Conservation (phyloP, 2,888 invertebrate genomes). For the Drosophila koepferae region DNA sequence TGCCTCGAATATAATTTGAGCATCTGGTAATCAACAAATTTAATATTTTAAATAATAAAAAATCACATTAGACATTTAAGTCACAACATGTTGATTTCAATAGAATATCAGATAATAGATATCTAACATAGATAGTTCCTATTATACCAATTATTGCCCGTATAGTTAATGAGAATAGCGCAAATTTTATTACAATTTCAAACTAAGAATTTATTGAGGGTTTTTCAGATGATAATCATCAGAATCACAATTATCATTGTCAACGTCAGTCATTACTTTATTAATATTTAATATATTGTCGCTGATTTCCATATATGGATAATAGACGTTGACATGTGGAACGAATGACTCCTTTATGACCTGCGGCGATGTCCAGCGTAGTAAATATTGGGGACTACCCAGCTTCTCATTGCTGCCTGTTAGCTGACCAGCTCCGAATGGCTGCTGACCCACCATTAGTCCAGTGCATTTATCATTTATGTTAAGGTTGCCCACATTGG, state of each 20-base stretch:
- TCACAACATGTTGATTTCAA: conserved; percentile 15
- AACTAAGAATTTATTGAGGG: background rate
- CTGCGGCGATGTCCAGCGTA: conserved; percentile 96
- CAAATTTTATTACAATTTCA: background rate
- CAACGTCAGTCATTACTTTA: background rate
- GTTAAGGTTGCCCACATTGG: conserved; percentile 98
- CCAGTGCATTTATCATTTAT: conserved; percentile 99
- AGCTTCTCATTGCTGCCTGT: conserved; percentile 99
- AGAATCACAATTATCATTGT: background rate
- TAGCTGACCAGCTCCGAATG: conserved; percentile 97
- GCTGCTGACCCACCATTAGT: conserved; percentile 98
- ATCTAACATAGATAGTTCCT: background rate
- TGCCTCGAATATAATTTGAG: conserved; percentile 28
- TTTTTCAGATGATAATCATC: background rate
- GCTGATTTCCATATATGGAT: conserved; percentile 65
- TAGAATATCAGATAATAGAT: background rate
- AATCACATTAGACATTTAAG: conserved; percentile 12
- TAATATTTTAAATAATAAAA: background rate
- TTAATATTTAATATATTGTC: background rate
- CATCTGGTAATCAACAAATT: conserved; percentile 23
- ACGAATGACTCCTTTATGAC: conserved; percentile 96
- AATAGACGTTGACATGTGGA: conserved; percentile 91
- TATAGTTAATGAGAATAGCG: background rate
- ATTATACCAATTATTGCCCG: background rate
- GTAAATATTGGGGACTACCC: conserved; percentile 96